Conservation (phyloP, 1,140 invertebrate genomes). For the Tribolium castaneum region DNA sequence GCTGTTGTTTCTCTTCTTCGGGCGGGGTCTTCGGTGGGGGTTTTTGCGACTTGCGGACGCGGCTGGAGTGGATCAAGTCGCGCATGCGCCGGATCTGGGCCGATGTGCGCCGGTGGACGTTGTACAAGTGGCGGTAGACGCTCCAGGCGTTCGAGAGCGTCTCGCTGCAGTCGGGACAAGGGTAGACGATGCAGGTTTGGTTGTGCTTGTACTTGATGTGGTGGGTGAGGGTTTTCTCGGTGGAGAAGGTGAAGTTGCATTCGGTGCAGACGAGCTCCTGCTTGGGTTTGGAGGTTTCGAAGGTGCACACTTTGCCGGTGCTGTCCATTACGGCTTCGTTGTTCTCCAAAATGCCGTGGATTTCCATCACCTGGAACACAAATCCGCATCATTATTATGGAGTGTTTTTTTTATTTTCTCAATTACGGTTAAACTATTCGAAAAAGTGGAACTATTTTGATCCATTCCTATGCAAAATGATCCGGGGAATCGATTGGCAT, state of each 20-base stretch:
- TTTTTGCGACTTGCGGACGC: constrained; percentile 68
- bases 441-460: too few species aligned
- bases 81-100: constrained; percentile 71
- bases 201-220: constrained; percentile 78
- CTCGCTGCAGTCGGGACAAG: constrained; percentile 76
- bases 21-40: constrained; percentile 62
- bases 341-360: constrained; percentile 66
- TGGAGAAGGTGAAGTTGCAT: constrained; percentile 74
- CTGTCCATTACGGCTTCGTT: constrained; percentile 69
- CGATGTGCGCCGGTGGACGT: constrained; percentile 74
- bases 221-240: constrained; percentile 75
- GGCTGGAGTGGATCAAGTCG: constrained; percentile 70
- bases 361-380: constrained; percentile 69
- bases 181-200: constrained; percentile 72
- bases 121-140: constrained; percentile 78
- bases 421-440: too few species aligned
- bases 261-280: constrained; percentile 60
- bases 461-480: too few species aligned
- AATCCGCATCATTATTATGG: too few species aligned
- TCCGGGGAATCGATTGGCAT: too few species aligned
- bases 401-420: too few species aligned
- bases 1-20: too few species aligned
- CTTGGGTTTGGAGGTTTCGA: constrained; percentile 60
- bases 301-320: constrained; percentile 69
- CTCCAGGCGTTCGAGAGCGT: constrained; percentile 77